Conservation (phyloP, 2,797 vertebrate genomes). For the Helarctos malayanus region DNA sequence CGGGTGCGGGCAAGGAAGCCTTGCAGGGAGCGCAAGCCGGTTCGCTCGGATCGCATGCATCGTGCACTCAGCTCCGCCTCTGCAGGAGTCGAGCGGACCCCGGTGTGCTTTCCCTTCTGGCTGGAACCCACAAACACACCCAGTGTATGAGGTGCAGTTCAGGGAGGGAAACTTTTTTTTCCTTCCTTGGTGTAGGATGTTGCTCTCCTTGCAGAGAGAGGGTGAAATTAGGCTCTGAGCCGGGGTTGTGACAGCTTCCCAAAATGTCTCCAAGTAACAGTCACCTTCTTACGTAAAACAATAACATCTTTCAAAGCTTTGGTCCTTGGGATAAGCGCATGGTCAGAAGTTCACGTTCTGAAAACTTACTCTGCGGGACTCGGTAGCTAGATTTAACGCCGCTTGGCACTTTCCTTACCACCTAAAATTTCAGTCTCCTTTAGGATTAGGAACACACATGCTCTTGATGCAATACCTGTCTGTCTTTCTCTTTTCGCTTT, state of each 20-base stretch:
- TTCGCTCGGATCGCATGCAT: background rate
- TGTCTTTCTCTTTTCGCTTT: background rate
- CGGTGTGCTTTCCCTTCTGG: background rate
- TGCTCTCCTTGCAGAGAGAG: background rate
- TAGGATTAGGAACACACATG: background rate
- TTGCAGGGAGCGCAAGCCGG: background rate
- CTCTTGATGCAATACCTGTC: background rate
- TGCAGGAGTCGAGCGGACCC: background rate
- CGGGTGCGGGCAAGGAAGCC: rapidly evolving
- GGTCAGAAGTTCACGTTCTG: background rate
- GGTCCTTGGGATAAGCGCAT: background rate
- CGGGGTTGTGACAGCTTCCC: background rate
- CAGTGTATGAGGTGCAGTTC: background rate
- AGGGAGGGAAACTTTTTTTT: background rate
- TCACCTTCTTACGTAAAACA: background rate
- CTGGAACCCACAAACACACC: rapidly evolving
- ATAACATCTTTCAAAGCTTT: background rate
- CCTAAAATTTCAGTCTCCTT: background rate
- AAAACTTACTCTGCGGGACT: background rate
- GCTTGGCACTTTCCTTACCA: background rate
- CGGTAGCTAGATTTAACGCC: background rate
- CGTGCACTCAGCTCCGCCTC: background rate
- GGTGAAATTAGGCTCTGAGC: background rate
- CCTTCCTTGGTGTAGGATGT: background rate
- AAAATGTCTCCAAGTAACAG: background rate